Evolutionary conservation across 2,888 invertebrate species (phyloP).

Genomic region (Noctuana brunneofusca): DNA sequence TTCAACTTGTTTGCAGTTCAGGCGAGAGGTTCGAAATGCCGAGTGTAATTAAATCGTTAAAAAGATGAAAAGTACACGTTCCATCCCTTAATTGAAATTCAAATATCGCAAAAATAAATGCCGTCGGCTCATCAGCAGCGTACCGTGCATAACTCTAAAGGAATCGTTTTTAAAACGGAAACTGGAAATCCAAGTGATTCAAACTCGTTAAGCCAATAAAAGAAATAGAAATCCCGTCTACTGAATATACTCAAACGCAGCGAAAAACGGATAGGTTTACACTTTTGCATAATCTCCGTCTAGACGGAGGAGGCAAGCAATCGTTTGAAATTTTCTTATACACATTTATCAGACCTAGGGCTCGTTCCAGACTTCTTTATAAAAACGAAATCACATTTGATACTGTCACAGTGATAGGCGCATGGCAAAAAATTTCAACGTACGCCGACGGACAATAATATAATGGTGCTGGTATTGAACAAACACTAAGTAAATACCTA

Average conservation of each 20-base stretch:
- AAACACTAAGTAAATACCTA: no score
- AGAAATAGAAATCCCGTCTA: slow-evolving; percentile 46
- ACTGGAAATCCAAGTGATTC: slow-evolving; percentile 57
- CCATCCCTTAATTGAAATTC: slow-evolving; percentile 47
- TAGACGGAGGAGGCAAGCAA: slow-evolving; percentile 75
- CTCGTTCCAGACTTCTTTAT: slow-evolving; percentile 3
- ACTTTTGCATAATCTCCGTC: slow-evolving; percentile 78
- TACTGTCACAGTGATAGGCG: neutral
- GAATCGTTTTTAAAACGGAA: slow-evolving; percentile 64
- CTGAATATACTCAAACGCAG: slow-evolving; percentile 42
- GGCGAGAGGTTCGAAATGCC: slow-evolving; percentile 25
- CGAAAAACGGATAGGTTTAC: slow-evolving; percentile 66
- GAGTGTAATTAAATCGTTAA: slow-evolving; percentile 43
- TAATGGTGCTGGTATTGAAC: no score
- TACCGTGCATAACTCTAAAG: slow-evolving; percentile 51
- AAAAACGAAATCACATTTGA: slow-evolving; percentile 3
- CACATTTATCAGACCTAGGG: slow-evolving; percentile 37
- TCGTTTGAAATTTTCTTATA: slow-evolving; percentile 54
- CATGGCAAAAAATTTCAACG: neutral
- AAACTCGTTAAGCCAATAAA: slow-evolving; percentile 66
- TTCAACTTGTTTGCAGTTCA: slow-evolving; percentile 47
- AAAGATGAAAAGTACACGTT: slow-evolving; percentile 42
- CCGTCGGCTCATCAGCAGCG: slow-evolving; percentile 50
- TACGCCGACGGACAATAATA: neutral
- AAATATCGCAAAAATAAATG: slow-evolving; percentile 51